Evolutionary conservation across 1,140 invertebrate genomes (phyloP), one percentile per base, ranked within the genome.

Genomic region (Argopecten irradians): DNA sequence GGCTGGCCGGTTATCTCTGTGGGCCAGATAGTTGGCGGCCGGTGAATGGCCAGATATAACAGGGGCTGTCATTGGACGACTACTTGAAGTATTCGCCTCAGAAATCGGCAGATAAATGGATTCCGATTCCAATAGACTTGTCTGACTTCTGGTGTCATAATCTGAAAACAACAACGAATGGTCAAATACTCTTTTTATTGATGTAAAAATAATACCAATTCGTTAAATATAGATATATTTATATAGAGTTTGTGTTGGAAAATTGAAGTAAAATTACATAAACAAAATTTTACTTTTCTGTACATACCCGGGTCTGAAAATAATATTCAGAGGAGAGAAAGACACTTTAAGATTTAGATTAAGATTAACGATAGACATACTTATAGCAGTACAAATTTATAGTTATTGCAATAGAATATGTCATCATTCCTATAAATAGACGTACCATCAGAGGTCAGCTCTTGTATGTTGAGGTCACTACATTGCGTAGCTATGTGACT

Each of bases 71-170:
- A 91, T 92, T 82, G 92, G 92, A 82, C 92, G 86, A 43, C 87
- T 90, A n/a, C 22, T 71, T 86, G 88, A 91, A 36, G 85, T 88
- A 83, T 85, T 43, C 19, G 92, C 90, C 28, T 88, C 86, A 35
- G 91, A 91, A 36, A 95, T 46, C 34, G 94, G 94, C 28, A 95
- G 87, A 86, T 94, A 93, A n/a, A 93, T 92, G 22, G 94, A 93
- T 34, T 95, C 94, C 33, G 94, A 94, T 19, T 94, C 92, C 86
- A 95, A 89, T 41, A 93, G 87, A 89, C 93, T 94, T 22, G 90
- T 89, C 55, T 90, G 91, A 82, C 92, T 93, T 88, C 87, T 91
- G n/a, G 90, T 88, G 39, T 94, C 92, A 91, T 85, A 93, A 89
- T 93, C 93, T 94, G 87, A 43, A 92, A 90, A 71, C 55, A 28